These are phyloP conservation scores for Synergus japonicus DNA, from an alignment of 2,888 invertebrate species.

Conservation along the genomic window DNA sequence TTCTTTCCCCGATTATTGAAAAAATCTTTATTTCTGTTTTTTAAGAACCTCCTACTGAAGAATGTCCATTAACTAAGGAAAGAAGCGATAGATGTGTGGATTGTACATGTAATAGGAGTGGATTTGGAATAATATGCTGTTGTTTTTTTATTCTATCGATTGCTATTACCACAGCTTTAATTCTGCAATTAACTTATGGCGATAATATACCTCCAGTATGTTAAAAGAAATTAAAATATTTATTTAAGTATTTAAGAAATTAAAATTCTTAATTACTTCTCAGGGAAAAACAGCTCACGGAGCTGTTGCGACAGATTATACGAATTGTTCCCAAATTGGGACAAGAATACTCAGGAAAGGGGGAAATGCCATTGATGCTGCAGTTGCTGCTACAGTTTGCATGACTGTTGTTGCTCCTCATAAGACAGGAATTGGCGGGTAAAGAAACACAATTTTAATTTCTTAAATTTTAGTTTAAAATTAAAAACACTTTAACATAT, in stretches of 20 bases:
- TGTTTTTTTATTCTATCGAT: constrained; percentile 84
- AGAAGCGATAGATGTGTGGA: constrained; percentile 60
- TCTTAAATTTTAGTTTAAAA: constrained; percentile 43
- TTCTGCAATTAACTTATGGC: constrained; percentile 86
- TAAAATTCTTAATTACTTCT: constrained; percentile 36
- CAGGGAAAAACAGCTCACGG: constrained; percentile 79
- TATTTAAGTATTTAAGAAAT: neutral
- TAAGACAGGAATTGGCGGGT: constrained; percentile 88
- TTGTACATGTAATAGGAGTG: constrained; percentile 76
- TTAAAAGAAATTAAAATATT: constrained; percentile 33
- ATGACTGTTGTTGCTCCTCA: constrained; percentile 86
- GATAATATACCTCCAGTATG: constrained; percentile 82
- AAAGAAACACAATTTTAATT: constrained; percentile 65
- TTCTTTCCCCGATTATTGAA: neutral
- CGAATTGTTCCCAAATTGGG: constrained; percentile 86
- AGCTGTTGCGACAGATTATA: constrained; percentile 86
- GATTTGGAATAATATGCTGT: constrained; percentile 83
- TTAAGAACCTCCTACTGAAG: constrained; percentile 66
- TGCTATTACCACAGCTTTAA: constrained; percentile 85
- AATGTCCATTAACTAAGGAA: constrained; percentile 71
- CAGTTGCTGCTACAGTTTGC: constrained; percentile 86
- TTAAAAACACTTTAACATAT: neutral
- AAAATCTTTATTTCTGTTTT: constrained; percentile 19
- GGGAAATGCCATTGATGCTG: constrained; percentile 89
- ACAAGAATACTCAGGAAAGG: constrained; percentile 83